Conservation (phyloP, 2,797 vertebrate species). For the Nannoperca obscura region DNA sequence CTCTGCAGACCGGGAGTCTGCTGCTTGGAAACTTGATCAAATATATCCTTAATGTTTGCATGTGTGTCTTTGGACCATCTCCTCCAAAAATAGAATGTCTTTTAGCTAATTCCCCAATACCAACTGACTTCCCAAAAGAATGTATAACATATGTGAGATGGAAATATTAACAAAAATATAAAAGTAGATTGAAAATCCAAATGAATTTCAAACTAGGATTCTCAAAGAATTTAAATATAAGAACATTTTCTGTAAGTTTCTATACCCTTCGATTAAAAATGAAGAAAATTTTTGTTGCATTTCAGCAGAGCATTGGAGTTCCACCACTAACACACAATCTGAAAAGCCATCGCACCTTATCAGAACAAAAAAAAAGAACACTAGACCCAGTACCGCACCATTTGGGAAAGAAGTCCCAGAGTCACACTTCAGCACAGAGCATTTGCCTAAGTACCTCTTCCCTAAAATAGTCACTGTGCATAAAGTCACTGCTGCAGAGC, state of each 20-base stretch:
- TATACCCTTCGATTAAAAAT: neutral
- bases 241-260: neutral
- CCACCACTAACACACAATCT: neutral
- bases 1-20: constrained; percentile 30
- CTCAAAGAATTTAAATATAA: neutral
- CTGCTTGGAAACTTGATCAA: constrained; percentile 35
- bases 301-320: neutral
- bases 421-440: constrained; percentile 46
- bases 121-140: neutral
- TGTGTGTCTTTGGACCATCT: constrained; percentile 18
- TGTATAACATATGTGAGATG: neutral
- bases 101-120: neutral
- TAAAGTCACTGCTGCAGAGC: constrained; percentile 23
- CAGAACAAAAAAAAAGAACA: constrained; percentile 23
- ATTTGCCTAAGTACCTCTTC: constrained; percentile 53
- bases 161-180: neutral
- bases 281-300: neutral
- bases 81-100: constrained; percentile 14
- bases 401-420: constrained; percentile 27
- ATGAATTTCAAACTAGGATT: neutral
- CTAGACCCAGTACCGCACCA: neutral
- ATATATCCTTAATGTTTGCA: constrained; percentile 37
- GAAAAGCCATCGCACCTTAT: constrained; percentile 6
- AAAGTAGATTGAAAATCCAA: constrained; percentile 4
- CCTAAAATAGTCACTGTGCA: constrained; percentile 53